Evolutionary conservation across 2,113 vertebrate genomes (phyloP), one percentile per base, ranked within the genome.

Genomic region (Chelonoidis abingdonii): DNA sequence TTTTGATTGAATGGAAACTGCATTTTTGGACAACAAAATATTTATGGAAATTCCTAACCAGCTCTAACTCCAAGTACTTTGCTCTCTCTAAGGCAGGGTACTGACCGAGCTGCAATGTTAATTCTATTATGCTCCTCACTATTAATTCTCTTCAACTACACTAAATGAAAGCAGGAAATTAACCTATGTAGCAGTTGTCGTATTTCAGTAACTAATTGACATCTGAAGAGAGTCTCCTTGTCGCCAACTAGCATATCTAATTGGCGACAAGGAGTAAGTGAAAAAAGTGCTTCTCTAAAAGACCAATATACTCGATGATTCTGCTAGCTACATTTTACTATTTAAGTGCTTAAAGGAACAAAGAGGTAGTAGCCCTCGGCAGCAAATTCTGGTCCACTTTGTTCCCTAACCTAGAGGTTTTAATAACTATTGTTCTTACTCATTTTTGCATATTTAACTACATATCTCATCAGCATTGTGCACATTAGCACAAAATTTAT

Each of bases 81-180:
- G 83, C 75, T 94, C 49, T 80, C 59, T 96, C 83, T 89, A 79
- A 94, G 52, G 92, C 81, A 52, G 80, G 75, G 56, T 86, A 92
- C 93, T 91, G 87, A 80, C 92, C 89, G 82, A 97, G 95, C 95
- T 91, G 83, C 85, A 95, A 95, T 93, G 93, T 80, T 94, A 76
- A 65, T 96, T 97, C 95, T 79, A 95, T 98, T 97, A 97, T 59
- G 17, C 52, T 95, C 79, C 93, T 96, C 94, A 85, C 69, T 91
- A 89, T 82, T 96, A 95, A 94, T 95, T 94, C 80, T 93, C 83
- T 92, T 97, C 94, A 96, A 50, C 65, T 93, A 57, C 79, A 91
- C 72, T 90, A 95, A 95, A 97, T 93, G 88, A 96, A 96, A 97
- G 91, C 57, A 87, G 85, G 87, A 92, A 96, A 96, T 97, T 96